Conservation (phyloP, 1,140 invertebrate genomes). For the Drosophila auraria region DNA sequence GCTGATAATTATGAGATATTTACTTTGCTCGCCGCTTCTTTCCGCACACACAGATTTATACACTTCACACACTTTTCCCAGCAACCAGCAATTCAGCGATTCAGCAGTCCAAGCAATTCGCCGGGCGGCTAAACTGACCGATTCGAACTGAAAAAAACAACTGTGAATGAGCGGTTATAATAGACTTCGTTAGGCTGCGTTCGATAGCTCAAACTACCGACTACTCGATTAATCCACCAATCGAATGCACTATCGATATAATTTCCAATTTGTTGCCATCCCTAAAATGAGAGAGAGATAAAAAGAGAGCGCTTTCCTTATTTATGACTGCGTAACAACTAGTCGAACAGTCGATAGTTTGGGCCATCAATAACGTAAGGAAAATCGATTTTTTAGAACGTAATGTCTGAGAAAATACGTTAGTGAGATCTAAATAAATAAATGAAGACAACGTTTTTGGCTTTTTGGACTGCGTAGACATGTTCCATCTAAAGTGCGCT, state of each 20-base stretch:
- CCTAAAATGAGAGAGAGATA: too few relatives aligned
- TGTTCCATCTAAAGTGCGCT: too few relatives aligned
- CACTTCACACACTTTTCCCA: conserved; percentile 28
- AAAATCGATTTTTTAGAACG: not conserved
- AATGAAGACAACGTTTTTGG: too few relatives aligned
- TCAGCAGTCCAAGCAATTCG: conserved; percentile 13
- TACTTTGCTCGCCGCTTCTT: conserved; percentile 36
- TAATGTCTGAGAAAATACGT: not conserved
- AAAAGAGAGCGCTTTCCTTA: too few relatives aligned
- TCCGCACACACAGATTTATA: conserved; percentile 19
- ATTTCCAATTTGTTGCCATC: too few relatives aligned
- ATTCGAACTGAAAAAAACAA: conserved; percentile 1
- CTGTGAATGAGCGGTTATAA: conserved; percentile 1
- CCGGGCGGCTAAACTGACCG: conserved; percentile 23
- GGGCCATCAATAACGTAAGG: not conserved
- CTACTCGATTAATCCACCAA: not conserved
- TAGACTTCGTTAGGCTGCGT: not conserved
- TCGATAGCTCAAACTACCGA: not conserved
- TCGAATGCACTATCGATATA: not conserved
- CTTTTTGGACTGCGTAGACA: too few relatives aligned
- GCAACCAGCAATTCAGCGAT: conserved; percentile 6
- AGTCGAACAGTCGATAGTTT: not conserved
- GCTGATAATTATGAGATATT: conserved; percentile 33
- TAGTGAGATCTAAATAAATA: too few relatives aligned
- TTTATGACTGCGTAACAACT: too few relatives aligned